Base-by-base conservation (phyloP, 2,113 vertebrate genomes). In the Reinhardtius hippoglossoides region DNA sequence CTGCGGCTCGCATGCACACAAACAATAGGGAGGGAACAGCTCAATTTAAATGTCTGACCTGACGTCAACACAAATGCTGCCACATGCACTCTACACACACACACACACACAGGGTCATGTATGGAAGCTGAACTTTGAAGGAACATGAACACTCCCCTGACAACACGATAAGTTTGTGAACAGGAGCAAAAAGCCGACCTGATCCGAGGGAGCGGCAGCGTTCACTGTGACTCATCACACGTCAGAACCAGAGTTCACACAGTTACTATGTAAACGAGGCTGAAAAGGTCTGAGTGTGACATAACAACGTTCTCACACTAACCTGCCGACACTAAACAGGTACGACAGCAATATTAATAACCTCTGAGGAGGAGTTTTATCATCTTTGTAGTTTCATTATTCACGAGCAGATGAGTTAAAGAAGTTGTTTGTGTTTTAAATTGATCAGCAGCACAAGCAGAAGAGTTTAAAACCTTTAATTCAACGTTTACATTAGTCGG, bases 171-270 rank as follows among this genome's bases (percentile, higher is more conserved):
- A 24, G 44, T 18, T 23, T 21, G 21, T 44, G 31, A 8, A 1
- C 31, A 31, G 31, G 0, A 31, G 31, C 72, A 64, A 81, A 42
- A 67, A 23, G 74, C 67, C 52, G 59, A 71, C 5, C 70, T 40
- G 84, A 60, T 72, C 6, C 31, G 20, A 80, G 86, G 90, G 90
- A 81, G 88, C 0, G 88, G 80, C 78, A 35, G 82, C 62, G 46
- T 79, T 82, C 27, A 48, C 70, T 0, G 23, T 88, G 82, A 90
- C 23, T 88, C 90, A 87, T 31, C 77, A n/a, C 50, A n/a, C 20
- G 57, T 16, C 52, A 27, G 37, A 18, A 37, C 20, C 57, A 21
- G 3, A 71, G 40, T 42, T 13, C 23, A 16, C 61, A 42, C 9
- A 50, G 4, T 14, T 5, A 9, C 74, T 64, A 63, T 15, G 44